Evolutionary conservation across 2,113 vertebrate genomes (phyloP), one percentile per base, ranked within the genome.

Genomic region (Meleagris gallopavo): DNA sequence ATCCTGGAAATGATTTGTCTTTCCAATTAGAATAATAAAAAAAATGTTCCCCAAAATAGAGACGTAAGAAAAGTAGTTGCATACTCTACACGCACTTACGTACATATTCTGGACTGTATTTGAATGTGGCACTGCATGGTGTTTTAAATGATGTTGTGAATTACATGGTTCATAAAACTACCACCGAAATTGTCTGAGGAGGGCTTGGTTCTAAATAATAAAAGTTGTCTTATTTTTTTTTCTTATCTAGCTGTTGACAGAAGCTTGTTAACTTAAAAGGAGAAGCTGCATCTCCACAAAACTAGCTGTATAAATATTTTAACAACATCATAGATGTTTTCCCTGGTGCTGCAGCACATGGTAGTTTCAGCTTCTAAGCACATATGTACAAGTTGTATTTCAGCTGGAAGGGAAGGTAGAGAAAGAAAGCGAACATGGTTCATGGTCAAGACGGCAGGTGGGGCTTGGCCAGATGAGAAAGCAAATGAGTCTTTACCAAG

Each of bases 231-330:
- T 55, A 7, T 52, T 88, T 66, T 86, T 90, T 40, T 89, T 95
- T 82, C 90, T 38, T 77, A 88, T 54, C 62, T 74, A 74, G n/a
- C n/a, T 66, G 58, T 36, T 95, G 89, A 94, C 67, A 89, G 70
- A 84, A 94, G 61, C 88, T 93, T 90, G 81, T 94, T 94, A 96
- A 89, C 86, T 91, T 95, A 86, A 96, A 95, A 96, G 84, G 86
- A 94, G 69, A 90, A 66, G 67, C 45, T 93, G 79, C 83, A 84
- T 86, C 60, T 94, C 73, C 55, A 60, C 83, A 76, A 90, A 95
- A 88, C 36, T 88, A 95, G 73, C 60, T 90, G 55, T 89, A 95
- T 94, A 96, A 97, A 97, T 97, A 96, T 95, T 96, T 96, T 93
- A 97, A 79, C 71, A 93, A 57, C 46, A 88, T 54, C 69, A 67